Evolutionary conservation across 2,113 vertebrate species (phyloP).

Genomic region (Pelodiscus sinensis): DNA sequence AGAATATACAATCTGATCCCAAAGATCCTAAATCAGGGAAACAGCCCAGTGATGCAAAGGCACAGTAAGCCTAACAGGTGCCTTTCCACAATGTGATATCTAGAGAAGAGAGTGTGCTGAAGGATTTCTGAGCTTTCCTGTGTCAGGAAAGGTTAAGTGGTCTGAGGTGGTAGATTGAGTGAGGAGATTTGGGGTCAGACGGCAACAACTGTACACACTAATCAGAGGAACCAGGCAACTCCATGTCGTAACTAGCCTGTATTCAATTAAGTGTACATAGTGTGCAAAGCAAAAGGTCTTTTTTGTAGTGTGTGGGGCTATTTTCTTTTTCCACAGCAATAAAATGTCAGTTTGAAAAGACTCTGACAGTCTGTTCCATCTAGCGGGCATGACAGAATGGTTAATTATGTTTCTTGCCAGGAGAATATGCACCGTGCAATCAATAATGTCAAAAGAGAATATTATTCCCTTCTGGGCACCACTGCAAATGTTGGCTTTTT

Average conservation of each 20-base stretch:
- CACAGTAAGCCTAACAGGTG: background rate
- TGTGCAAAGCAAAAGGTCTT: background rate
- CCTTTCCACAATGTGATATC: background rate
- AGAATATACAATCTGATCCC: background rate
- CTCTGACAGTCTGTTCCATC: conserved; percentile 31
- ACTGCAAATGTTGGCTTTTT: background rate
- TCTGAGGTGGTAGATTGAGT: too few species aligned
- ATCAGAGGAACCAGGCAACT: background rate
- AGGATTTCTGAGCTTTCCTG: background rate
- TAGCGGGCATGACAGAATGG: conserved; percentile 37
- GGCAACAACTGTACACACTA: background rate
- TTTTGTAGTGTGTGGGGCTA: background rate
- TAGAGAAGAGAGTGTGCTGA: background rate
- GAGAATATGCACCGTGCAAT: conserved; percentile 35
- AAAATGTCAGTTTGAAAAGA: conserved; percentile 48
- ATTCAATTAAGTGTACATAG: background rate
- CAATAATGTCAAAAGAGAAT: conserved; percentile 53
- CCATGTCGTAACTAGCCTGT: background rate
- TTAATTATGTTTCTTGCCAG: conserved; percentile 53
- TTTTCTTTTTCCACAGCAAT: conserved; percentile 18
- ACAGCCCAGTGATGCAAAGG: background rate
- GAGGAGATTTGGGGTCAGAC: background rate
- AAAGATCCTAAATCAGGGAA: background rate
- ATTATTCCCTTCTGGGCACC: background rate
- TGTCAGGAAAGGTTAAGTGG: background rate